Base-by-base conservation (phyloP, 35 echinoderm and acorn worm species). In the Amphiura filiformis region DNA sequence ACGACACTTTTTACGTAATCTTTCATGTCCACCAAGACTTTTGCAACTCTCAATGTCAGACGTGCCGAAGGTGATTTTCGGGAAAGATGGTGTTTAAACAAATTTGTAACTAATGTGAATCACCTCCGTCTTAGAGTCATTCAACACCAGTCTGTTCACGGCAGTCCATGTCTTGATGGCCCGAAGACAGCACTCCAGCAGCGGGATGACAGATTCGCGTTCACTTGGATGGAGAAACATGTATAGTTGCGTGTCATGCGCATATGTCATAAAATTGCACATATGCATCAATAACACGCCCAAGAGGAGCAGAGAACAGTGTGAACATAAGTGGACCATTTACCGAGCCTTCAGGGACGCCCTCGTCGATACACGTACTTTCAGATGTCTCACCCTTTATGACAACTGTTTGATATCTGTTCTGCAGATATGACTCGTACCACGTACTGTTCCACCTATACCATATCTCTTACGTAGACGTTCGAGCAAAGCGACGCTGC, bases 311-410 rank as follows among this genome's bases (percentile, higher is more conserved):
- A 18, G 86, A 89, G 84, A 89, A 93, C 39, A 96, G 37, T 13
- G 82, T 93, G 49, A 93, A 92, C 20, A 78, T 0, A 39, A 93
- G 82, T 18, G 90, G 90, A 32, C 94, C 94, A 36, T 89, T 33
- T 13, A 96, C 90, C 1, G 94, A 96, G 35, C 89, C 90, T 77
- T 89, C 90, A 28, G 94, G 90, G 34, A 96, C 94, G 38, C 91
- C 94, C 35, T n/a, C 36, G 15, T 36, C 38, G 30, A 89, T 75
- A 20, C 38, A 34, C 7, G 11, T 32, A 17, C 36, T 65, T 7
- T 92, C 79, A 18, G 89, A 89, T 30, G 49, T 20, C 7, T 38
- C 61, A 17, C 65, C 40, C n/a, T 70, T 47, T 22, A 94, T 78
- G 0, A 39, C 39, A 36, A 94, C 87, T 5, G 30, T 28, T 39